A percentile compares a stretch with the other conserved stretches of the same genome.
phyloP scores from a whole-genome alignment of 2,797 vertebrate genomes.

The Gymnothorax reevesii region DNA sequence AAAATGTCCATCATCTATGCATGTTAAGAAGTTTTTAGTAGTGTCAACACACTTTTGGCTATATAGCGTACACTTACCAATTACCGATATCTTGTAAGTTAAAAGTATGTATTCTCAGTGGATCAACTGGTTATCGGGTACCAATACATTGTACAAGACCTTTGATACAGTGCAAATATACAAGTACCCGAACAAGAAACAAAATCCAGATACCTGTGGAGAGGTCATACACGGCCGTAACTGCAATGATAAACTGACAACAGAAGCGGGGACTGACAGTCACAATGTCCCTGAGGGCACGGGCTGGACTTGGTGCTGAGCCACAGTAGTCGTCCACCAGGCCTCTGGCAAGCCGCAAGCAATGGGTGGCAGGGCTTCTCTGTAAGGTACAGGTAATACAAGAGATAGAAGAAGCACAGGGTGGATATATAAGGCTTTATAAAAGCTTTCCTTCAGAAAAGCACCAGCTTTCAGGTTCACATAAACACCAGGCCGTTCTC shows the following conservation, averaged over 20 bases:
- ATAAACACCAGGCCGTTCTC: not conserved
- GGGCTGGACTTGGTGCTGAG: slow-evolving; percentile 86
- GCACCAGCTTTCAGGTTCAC: not conserved
- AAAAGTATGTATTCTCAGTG: not conserved
- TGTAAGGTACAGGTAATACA: slow-evolving; percentile 53
- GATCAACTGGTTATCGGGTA: not conserved
- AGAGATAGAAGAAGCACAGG: not conserved
- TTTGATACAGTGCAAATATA: not conserved
- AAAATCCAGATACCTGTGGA: slow-evolving; percentile 70
- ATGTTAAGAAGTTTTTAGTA: too few species aligned
- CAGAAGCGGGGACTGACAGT: slow-evolving; percentile 93
- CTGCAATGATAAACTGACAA: slow-evolving; percentile 93
- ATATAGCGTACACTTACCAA: too few species aligned
- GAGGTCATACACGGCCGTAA: slow-evolving; percentile 89
- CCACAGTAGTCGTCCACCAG: slow-evolving; percentile 95
- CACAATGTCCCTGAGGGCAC: slow-evolving; percentile 87
- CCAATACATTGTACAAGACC: not conserved
- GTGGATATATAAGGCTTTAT: not conserved
- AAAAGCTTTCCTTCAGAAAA: not conserved
- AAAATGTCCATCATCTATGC: too few species aligned
- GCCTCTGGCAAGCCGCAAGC: slow-evolving; percentile 84
- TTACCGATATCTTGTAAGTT: not conserved
- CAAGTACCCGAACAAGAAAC: not conserved
- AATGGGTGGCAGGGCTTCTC: slow-evolving; percentile 87
- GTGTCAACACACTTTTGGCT: too few species aligned